A percentile compares a stretch with the other conserved stretches of the same genome.
Evolutionary conservation across 2,888 invertebrate species (phyloP).

Genomic region (Troides oblongomaculatus): DNA sequence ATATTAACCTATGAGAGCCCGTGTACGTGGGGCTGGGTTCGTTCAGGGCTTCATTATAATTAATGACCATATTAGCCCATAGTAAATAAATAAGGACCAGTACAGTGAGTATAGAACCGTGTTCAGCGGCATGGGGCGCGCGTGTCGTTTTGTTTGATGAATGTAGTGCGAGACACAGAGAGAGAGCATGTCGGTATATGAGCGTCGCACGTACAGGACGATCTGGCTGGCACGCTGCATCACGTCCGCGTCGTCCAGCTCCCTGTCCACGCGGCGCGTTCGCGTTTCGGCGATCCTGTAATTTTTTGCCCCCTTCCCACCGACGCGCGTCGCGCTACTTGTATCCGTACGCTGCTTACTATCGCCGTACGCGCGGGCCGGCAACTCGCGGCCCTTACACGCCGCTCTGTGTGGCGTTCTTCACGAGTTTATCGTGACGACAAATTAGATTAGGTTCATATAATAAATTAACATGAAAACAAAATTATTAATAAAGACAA

Average conservation of each 20-base stretch:
- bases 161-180: constrained; percentile 50
- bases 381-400: constrained; percentile 51
- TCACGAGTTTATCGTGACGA: constrained; percentile 35
- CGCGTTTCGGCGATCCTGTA: constrained; percentile 74
- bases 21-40: too few relatives aligned
- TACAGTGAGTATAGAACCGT: too few relatives aligned
- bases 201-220: constrained; percentile 85
- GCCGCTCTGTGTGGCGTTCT: constrained; percentile 61
- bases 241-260: constrained; percentile 88
- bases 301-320: constrained; percentile 63
- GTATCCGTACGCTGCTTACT: constrained; percentile 45
- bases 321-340: constrained; percentile 49
- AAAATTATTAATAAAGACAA: constrained; percentile 42
- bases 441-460: constrained; percentile 51
- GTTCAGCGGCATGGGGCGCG: background rate
- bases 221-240: constrained; percentile 93
- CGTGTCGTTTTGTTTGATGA: constrained; percentile 61
- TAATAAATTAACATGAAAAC: constrained; percentile 41
- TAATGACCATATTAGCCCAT: too few relatives aligned
- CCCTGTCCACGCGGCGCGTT: constrained; percentile 74
- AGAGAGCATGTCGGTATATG: constrained; percentile 38
- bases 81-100: too few relatives aligned
- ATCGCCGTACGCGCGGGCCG: constrained; percentile 44
- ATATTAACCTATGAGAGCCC: too few relatives aligned
- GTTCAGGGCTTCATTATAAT: too few relatives aligned